These are phyloP conservation scores for Amazona guildingii DNA, from an alignment of 2,113 vertebrate species.

Conservation along the genomic window DNA sequence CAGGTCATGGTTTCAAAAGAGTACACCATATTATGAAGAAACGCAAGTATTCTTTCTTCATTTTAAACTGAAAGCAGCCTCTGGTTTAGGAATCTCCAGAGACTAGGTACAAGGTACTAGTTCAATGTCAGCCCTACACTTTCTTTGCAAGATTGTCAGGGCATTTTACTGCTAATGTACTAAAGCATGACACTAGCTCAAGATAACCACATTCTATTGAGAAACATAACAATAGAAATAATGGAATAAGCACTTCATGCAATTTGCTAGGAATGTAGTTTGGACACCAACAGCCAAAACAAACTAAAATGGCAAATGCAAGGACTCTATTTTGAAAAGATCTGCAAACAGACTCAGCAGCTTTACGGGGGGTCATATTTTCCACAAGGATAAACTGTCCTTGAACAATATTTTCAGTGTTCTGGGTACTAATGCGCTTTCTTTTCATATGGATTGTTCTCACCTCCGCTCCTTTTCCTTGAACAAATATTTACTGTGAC, in stretches of 20 bases:
- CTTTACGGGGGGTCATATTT: constrained; percentile 64
- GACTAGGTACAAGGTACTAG: not conserved
- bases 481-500: constrained; percentile 60
- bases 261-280: constrained; percentile 69
- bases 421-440: constrained; percentile 25
- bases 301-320: constrained; percentile 70
- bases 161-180: constrained; percentile 46
- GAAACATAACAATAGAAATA: constrained; percentile 71
- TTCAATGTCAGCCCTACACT: constrained; percentile 38
- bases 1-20: constrained; percentile 8
- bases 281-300: constrained; percentile 72
- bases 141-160: constrained; percentile 6
- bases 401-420: constrained; percentile 59
- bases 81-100: not conserved
- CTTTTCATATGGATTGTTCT: constrained; percentile 56
- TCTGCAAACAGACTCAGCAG: constrained; percentile 63
- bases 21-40: not conserved
- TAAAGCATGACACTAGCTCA: constrained; percentile 56
- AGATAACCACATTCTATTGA: constrained; percentile 68
- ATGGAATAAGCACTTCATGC: constrained; percentile 69
- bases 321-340: constrained; percentile 68
- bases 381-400: constrained; percentile 69
- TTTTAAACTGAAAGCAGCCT: constrained; percentile 11
- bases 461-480: constrained; percentile 29
- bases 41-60: constrained; percentile 29